These are phyloP conservation scores for Anneissia japonica DNA, from an alignment of 35 echinoderm and acorn worm species.

Conservation along the genomic window DNA sequence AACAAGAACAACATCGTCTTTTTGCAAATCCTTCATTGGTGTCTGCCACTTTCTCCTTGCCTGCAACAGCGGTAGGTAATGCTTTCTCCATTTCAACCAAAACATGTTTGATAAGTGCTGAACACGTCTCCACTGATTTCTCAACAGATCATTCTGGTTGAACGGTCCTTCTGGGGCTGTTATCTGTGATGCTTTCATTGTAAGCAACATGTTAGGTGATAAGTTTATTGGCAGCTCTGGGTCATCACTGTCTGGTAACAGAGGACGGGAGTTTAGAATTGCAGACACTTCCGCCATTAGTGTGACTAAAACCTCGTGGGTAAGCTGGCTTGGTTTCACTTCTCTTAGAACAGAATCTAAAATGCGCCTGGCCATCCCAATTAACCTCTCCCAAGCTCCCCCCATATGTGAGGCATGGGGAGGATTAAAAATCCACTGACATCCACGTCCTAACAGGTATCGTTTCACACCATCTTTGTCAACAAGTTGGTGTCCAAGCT, in stretches of 20 bases:
- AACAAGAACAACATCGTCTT: background rate
- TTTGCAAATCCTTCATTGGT: background rate
- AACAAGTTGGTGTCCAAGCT: slow-evolving; percentile 17
- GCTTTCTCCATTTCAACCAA: background rate
- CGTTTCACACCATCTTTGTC: slow-evolving; percentile 32
- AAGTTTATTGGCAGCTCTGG: slow-evolving; percentile 44
- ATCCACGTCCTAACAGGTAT: slow-evolving; percentile 16
- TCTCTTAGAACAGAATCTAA: slow-evolving; percentile 39
- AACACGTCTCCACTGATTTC: slow-evolving; percentile 7
- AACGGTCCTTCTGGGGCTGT: slow-evolving; percentile 43
- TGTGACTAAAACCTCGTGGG: slow-evolving; percentile 42
- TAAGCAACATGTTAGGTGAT: slow-evolving; percentile 50
- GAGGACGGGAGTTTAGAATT: slow-evolving; percentile 32
- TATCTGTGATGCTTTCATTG: slow-evolving; percentile 46
- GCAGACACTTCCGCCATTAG: slow-evolving; percentile 49
- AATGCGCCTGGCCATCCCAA: slow-evolving; percentile 30
- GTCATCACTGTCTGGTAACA: slow-evolving; percentile 20
- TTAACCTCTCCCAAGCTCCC: slow-evolving; percentile 39
- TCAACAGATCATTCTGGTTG: slow-evolving; percentile 22
- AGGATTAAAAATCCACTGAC: slow-evolving; percentile 36
- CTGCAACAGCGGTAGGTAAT: background rate
- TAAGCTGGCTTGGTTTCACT: slow-evolving; percentile 51
- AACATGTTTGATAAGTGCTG: slow-evolving; percentile 10
- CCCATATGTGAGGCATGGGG: slow-evolving; percentile 48
- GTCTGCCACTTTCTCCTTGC: background rate